Evolutionary conservation across 2,888 invertebrate species (phyloP).

Genomic region (Agrilus biguttatus): DNA sequence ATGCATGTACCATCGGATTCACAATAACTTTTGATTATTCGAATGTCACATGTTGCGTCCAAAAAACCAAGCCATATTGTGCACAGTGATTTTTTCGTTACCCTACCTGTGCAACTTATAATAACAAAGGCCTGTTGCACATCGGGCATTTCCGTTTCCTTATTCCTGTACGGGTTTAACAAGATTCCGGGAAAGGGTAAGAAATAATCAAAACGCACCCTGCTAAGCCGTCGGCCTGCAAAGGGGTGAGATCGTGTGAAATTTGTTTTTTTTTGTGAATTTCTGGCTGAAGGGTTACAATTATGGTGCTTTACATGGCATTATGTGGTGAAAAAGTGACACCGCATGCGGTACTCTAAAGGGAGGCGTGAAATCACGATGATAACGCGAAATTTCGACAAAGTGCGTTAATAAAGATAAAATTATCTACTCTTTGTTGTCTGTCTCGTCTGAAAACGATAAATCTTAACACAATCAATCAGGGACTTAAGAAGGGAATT

Average conservation of each 20-base stretch:
- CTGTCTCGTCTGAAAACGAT: no score
- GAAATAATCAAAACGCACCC: conserved; percentile 3
- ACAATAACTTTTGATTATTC: no score
- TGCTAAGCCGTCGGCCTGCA: no score
- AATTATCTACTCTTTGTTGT: no score
- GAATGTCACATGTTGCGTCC: no score
- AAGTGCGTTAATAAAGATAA: not conserved
- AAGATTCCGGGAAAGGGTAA: conserved; percentile 20
- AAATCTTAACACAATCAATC: no score
- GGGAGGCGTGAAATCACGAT: conserved; percentile 9
- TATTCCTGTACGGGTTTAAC: conserved; percentile 20
- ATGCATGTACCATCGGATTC: no score
- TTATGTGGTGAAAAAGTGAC: no score
- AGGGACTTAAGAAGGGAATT: no score
- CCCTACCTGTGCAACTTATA: conserved; percentile 11
- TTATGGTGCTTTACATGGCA: conserved; percentile 1
- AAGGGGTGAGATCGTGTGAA: conserved; percentile 23
- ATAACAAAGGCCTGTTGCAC: conserved; percentile 23
- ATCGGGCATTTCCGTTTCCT: conserved; percentile 23
- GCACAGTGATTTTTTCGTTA: conserved; percentile 5
- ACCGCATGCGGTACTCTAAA: no score
- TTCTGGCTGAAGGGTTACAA: conserved; percentile 9
- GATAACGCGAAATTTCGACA: conserved; percentile 9
- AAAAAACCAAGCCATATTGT: no score
- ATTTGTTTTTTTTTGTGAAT: conserved; percentile 12